Evolutionary conservation across 2,888 invertebrate species (phyloP).

Genomic region (Lamellibrachia satsuma): DNA sequence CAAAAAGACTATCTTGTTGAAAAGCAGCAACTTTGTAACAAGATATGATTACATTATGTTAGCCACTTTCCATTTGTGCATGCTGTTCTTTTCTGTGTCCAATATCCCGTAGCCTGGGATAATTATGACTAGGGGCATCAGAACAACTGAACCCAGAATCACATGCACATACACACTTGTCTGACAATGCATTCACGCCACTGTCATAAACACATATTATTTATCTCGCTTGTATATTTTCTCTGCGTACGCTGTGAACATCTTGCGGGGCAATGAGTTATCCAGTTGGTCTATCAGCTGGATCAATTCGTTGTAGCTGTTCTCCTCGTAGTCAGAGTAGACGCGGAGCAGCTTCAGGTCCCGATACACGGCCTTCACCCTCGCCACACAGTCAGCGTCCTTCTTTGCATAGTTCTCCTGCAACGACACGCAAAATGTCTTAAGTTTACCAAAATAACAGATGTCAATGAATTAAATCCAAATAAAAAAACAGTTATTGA

Average conservation of each 20-base stretch:
- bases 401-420: conserved; percentile 60
- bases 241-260: conserved; percentile 58
- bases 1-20: background rate
- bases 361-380: conserved; percentile 57
- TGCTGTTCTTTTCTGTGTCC: background rate
- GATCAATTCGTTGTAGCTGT: conserved; percentile 53
- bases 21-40: background rate
- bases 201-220: conserved; percentile 36
- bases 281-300: conserved; percentile 51
- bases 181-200: background rate
- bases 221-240: conserved; percentile 64
- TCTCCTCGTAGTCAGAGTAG: conserved; percentile 60
- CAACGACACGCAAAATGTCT: conserved; percentile 26
- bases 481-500: too few species aligned
- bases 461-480: too few species aligned
- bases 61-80: background rate
- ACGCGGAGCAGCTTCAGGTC: conserved; percentile 54
- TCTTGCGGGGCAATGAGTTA: conserved; percentile 52
- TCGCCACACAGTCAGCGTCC: conserved; percentile 52
- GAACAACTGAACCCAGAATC: background rate
- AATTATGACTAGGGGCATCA: background rate
- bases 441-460: background rate
- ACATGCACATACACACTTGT: background rate
- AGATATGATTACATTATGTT: background rate
- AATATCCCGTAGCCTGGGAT: background rate